phyloP scores from a whole-genome alignment of 2,113 vertebrate genomes.

The Pterocles gutturalis region DNA sequence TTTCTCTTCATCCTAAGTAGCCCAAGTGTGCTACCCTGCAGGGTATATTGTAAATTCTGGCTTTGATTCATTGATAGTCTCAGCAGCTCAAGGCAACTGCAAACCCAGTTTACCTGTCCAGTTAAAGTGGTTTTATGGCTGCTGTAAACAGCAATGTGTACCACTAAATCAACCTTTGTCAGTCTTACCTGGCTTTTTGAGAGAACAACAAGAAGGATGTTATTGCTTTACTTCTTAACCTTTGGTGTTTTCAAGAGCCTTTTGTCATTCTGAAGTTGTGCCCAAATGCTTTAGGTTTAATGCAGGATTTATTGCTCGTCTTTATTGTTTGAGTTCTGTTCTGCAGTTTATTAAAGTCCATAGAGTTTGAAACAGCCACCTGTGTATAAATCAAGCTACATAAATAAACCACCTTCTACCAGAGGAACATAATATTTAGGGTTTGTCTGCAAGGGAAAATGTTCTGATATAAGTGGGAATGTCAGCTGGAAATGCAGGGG shows the following conservation, averaged over 20 bases:
- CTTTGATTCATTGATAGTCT: conserved; percentile 7
- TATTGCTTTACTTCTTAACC: conserved; percentile 3
- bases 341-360: background rate
- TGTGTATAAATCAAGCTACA: background rate
- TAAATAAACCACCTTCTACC: background rate
- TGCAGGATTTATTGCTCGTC: background rate
- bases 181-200: background rate
- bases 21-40: background rate
- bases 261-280: conserved; percentile 7
- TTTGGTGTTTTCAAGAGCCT: background rate
- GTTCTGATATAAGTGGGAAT: background rate
- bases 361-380: background rate
- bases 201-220: background rate
- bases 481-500: background rate
- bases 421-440: background rate
- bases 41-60: background rate
- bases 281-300: background rate
- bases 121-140: conserved; percentile 26
- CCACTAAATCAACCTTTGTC: conserved; percentile 4
- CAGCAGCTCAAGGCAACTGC: conserved; percentile 11
- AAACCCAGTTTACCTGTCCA: conserved; percentile 4
- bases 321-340: background rate
- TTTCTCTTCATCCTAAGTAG: background rate
- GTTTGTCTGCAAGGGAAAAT: background rate
- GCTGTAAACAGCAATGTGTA: background rate